Evolutionary conservation across 2,113 vertebrate species (phyloP), one percentile per base, ranked within the genome.

Genomic region (Progne subis): DNA sequence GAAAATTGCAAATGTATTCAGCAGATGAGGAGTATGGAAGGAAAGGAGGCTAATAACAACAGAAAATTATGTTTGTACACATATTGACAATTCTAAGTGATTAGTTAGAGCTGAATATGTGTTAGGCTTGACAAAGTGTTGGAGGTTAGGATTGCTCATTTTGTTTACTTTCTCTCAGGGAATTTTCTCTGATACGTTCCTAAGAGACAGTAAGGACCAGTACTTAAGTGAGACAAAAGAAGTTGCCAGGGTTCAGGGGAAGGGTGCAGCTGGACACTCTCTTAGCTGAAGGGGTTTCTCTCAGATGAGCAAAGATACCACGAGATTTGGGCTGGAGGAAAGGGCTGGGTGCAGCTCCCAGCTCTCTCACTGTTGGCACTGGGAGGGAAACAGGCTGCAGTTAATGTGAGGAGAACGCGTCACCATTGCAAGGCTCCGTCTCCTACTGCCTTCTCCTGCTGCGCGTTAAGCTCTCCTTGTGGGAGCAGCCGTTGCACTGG

Each of bases 311-410:
- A 69, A 13, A 50, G 24, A 43, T 6, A 23, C 14, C 2, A 0
- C 0, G 1, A 43, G 29, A 29, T n/a, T 50, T 23, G 34, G 29
- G 23, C 29, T 44, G 18, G 24, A 8, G 39, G 11, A 53, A 23
- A 14, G 14, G 18, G 18, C 14, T 82, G 29, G 44, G 9, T 1
- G 0, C 17, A 28, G 24, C 9, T 34, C 37, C 15, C 12, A 59
- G 34, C 34, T 60, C 44, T 43, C 65, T 43, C 1, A 0, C 18
- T n/a, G 18, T 14, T 0, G 0, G 29, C 18, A 6, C 1, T 5
- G 11, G 8, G 11, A 8, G 4, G 9, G 9, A 60, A 50, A 14
- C 9, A 50, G 37, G 31, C 31, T 82, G 31, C 1, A 6, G 26
- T 12, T 4, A 2, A 20, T 37, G 25, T 8, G 31, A 6, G 24